phyloP scores from a whole-genome alignment of 2,797 vertebrate species.

The Scyliorhinus canicula region DNA sequence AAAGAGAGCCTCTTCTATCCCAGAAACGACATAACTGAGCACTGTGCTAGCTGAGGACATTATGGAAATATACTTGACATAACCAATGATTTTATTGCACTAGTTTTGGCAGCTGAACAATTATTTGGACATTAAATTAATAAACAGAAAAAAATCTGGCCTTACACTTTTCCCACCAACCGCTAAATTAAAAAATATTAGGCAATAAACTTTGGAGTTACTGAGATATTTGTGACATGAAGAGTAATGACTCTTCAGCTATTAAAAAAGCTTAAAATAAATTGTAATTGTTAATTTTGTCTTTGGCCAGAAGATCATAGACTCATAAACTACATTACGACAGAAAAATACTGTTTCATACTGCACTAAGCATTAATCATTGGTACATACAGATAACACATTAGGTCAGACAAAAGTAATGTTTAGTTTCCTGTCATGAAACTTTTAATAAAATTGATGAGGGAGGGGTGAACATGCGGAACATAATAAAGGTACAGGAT shows the following conservation, averaged over 20 bases:
- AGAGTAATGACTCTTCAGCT: slow-evolving; percentile 37
- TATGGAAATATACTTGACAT: slow-evolving; percentile 23
- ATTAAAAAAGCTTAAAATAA: slow-evolving; percentile 39
- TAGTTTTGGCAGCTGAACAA: slow-evolving; percentile 26
- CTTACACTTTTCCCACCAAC: slow-evolving; percentile 33
- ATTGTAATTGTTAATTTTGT: slow-evolving; percentile 39
- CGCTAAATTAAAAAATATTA: slow-evolving; percentile 33
- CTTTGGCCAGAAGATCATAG: slow-evolving; percentile 38
- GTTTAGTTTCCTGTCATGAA: slow-evolving; percentile 30
- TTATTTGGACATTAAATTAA: slow-evolving; percentile 33
- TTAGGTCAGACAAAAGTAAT: slow-evolving; percentile 34
- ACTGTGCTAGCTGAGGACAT: neutral
- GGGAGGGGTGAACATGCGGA: slow-evolving; percentile 5
- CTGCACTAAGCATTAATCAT: slow-evolving; percentile 32
- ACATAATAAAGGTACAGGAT: neutral
- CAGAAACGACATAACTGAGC: neutral
- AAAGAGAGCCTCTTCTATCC: neutral
- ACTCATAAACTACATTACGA: slow-evolving; percentile 37
- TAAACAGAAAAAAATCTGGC: slow-evolving; percentile 36
- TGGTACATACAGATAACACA: slow-evolving; percentile 29
- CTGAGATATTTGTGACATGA: slow-evolving; percentile 35
- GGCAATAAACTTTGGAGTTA: slow-evolving; percentile 36
- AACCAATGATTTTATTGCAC: slow-evolving; percentile 17
- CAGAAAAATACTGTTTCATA: slow-evolving; percentile 35
- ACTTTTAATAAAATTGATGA: slow-evolving; percentile 37